Evolutionary conservation across 2,888 invertebrate genomes (phyloP), one percentile per base, ranked within the genome.

Genomic region (Abrostola triplasia): DNA sequence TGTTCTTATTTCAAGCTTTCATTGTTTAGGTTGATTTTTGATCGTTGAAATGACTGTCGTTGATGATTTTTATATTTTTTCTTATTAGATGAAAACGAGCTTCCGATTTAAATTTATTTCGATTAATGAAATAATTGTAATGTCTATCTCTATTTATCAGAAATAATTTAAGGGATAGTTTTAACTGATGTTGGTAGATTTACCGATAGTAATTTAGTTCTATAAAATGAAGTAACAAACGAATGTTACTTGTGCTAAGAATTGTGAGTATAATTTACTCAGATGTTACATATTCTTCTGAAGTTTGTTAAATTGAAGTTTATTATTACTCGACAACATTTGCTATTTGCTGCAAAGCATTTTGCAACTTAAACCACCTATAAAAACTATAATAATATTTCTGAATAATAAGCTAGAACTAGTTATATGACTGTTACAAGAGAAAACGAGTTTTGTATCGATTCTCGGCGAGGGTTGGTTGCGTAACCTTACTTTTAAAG

Each of bases 51-150:
- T 55, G 50, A 37, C 72, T 75, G 58, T 54, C 24, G n/a, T 13
- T 59, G 24, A 42, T n/a, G 10, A 36, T n/a, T 40, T 51, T 36
- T 9, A 41, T 54, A 38, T 12, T 35, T 47, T 42, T 24, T 7
- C 10, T 1, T 24, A 24, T 2, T 4, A 24, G 24, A 12, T 64
- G 51, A 38, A 35, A 35, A 59, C 66, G 77, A 82, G 78, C 82
- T 85, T 86, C 78, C 80, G 69, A 61, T 72, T 77, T 80, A 80
- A 80, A 83, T 82, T 70, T 63, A 24, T 24, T 24, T 24, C 24
- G 4, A 24, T 2, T 24, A 24, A 24, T 24, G 4, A 24, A 24
- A 24, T 24, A 24, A 24, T 24, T 24, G 1, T 24, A 24, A 24
- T 24, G 24, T 24, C 24, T 24, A 1, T 24, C 24, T 24, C 24